Percentiles rank a stretch among this genome's conserved stretches.
phyloP scores from a whole-genome alignment of 2,113 vertebrate genomes.

The Amphilophus citrinellus region DNA sequence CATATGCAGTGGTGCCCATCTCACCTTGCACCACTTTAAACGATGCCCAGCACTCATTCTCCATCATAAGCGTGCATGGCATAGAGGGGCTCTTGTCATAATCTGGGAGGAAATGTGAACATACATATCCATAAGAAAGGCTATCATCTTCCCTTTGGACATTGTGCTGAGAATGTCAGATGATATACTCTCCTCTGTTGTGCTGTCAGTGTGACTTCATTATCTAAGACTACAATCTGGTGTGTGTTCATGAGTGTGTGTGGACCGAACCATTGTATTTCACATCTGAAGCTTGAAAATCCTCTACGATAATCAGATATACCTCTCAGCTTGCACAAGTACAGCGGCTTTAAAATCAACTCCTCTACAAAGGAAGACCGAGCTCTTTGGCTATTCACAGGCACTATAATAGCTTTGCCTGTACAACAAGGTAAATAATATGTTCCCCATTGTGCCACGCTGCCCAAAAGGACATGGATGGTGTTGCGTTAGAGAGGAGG shows the following conservation, averaged over 20 bases:
- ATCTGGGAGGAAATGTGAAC: conserved; percentile 82
- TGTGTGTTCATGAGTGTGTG: conserved; percentile 47
- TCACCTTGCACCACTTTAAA: conserved; percentile 86
- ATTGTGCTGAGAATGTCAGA: conserved; percentile 66
- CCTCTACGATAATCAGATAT: conserved; percentile 74
- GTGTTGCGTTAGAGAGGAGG: conserved; percentile 60
- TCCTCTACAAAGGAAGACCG: conserved; percentile 60
- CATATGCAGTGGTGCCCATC: conserved; percentile 86
- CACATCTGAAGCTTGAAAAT: conserved; percentile 74
- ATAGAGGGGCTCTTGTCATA: conserved; percentile 86
- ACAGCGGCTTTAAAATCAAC: conserved; percentile 71
- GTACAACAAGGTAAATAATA: conserved; percentile 79
- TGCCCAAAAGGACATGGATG: conserved; percentile 62
- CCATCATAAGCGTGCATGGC: conserved; percentile 87
- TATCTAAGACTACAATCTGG: conserved; percentile 74
- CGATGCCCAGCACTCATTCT: conserved; percentile 91
- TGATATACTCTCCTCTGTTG: conserved; percentile 62
- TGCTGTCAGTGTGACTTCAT: conserved; percentile 71
- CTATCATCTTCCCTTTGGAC: conserved; percentile 61
- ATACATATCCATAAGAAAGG: conserved; percentile 50
- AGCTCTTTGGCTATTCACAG: conserved; percentile 65
- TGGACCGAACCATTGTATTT: conserved; percentile 57
- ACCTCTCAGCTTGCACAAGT: conserved; percentile 68
- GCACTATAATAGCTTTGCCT: conserved; percentile 76
- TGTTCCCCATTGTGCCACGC: conserved; percentile 76